These are phyloP conservation scores for Pogonomyrmex barbatus DNA, from an alignment of 1,140 invertebrate genomes.

Conservation along the genomic window DNA sequence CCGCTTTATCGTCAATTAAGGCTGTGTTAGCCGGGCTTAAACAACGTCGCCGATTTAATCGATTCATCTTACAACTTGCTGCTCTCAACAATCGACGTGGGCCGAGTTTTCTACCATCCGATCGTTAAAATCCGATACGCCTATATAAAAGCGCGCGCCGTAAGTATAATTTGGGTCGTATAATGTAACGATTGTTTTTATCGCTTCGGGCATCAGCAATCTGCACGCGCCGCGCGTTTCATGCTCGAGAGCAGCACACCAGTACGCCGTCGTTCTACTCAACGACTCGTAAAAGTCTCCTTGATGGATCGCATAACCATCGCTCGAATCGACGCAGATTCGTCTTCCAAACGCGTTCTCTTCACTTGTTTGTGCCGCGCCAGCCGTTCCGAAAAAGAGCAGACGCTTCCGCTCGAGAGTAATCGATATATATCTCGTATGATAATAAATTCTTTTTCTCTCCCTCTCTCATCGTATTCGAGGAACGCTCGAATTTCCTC, in stretches of 20 bases:
- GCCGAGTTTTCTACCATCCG: neutral
- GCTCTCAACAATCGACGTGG: slow-evolving; percentile 10
- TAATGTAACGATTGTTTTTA: slow-evolving; percentile 60
- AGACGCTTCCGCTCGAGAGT: neutral
- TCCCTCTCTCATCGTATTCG: neutral
- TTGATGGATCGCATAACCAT: slow-evolving; percentile 34
- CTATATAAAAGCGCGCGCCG: slow-evolving; percentile 26
- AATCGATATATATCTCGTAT: slow-evolving; percentile 4
- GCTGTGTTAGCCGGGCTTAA: slow-evolving; percentile 23
- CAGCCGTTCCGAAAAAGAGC: neutral
- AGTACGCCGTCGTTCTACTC: neutral
- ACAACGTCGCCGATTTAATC: slow-evolving; percentile 41
- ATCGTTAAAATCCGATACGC: slow-evolving; percentile 45
- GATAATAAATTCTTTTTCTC: slow-evolving; percentile 22
- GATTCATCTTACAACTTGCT: slow-evolving; percentile 28
- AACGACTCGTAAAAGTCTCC: slow-evolving; percentile 45
- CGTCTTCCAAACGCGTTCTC: slow-evolving; percentile 3
- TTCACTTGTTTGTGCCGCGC: neutral
- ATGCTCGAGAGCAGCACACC: neutral
- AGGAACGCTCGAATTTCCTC: neutral
- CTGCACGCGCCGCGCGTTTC: neutral
- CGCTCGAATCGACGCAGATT: slow-evolving; percentile 45
- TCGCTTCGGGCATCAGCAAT: slow-evolving; percentile 18
- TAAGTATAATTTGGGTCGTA: slow-evolving; percentile 55
- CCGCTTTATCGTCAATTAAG: slow-evolving; percentile 49